Evolutionary conservation across 2,888 invertebrate species (phyloP).

Genomic region (Brassicogethes aeneus): DNA sequence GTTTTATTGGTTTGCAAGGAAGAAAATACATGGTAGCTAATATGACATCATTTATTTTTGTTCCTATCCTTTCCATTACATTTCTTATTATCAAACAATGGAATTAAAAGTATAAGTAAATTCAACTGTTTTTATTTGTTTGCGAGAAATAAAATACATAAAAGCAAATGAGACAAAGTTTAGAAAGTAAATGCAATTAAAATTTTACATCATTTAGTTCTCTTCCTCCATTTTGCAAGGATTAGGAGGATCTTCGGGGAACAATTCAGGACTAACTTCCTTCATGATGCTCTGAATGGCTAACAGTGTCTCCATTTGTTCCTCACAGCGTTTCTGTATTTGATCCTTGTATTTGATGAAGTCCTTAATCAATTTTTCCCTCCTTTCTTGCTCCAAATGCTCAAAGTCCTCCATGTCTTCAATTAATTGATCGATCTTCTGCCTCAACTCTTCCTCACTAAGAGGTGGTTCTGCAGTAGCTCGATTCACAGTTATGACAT

Average conservation of each 20-base stretch:
- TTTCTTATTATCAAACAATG: no score
- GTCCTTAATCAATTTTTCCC: background rate
- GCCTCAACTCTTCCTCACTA: background rate
- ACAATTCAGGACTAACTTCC: background rate
- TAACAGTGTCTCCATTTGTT: background rate
- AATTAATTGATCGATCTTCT: background rate
- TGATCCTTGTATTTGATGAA: slow-evolving; percentile 1
- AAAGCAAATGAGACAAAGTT: no score
- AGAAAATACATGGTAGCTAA: no score
- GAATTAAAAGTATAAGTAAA: no score
- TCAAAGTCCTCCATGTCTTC: slow-evolving; percentile 1
- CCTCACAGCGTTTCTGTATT: background rate
- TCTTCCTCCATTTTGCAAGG: background rate
- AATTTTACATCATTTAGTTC: no score
- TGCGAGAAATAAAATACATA: no score
- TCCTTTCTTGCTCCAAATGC: background rate
- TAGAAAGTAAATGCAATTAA: no score
- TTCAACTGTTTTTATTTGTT: no score
- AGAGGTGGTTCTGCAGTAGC: background rate
- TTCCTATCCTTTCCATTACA: no score
- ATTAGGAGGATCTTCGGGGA: background rate
- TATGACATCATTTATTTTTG: no score
- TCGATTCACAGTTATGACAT: background rate
- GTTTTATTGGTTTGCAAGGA: no score
- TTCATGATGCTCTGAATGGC: background rate